These are phyloP conservation scores for Napeogenes sylphis DNA, from an alignment of 2,888 invertebrate species.

Conservation along the genomic window DNA sequence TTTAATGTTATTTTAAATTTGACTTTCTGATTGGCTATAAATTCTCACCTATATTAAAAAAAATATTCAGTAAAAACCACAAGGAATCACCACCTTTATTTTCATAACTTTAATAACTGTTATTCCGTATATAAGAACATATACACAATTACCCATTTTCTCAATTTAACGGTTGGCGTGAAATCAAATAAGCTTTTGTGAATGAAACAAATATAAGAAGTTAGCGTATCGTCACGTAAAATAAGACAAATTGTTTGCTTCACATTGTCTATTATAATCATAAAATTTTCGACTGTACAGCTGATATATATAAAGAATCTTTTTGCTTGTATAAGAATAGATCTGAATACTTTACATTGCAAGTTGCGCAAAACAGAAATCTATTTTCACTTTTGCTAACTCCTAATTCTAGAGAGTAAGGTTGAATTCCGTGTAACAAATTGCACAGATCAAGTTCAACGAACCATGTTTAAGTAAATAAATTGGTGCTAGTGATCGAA, in stretches of 20 bases:
- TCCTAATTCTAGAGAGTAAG: conserved; percentile 22
- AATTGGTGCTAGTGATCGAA: conserved; percentile 53
- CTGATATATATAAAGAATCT: conserved; percentile 13
- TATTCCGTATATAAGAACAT: too few relatives aligned
- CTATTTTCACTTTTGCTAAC: conserved; percentile 14
- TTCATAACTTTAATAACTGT: too few relatives aligned
- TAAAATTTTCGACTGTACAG: conserved; percentile 8
- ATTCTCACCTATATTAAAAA: too few relatives aligned
- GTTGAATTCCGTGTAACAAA: conserved; percentile 26
- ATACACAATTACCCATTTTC: conserved; percentile 25
- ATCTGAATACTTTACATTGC: conserved; percentile 25
- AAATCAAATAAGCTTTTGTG: conserved; percentile 49
- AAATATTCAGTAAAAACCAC: background rate
- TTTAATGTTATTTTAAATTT: too few relatives aligned
- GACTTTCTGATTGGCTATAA: too few relatives aligned
- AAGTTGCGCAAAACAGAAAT: conserved; percentile 16
- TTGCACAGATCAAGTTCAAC: conserved; percentile 46
- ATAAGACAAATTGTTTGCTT: conserved; percentile 37
- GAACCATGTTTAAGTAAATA: conserved; percentile 65
- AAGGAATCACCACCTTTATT: too few relatives aligned
- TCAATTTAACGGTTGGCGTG: conserved; percentile 39
- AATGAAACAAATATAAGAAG: conserved; percentile 43
- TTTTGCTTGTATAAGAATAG: conserved; percentile 2
- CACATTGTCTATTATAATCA: background rate
- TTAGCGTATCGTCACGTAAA: conserved; percentile 50